Conservation (phyloP, 2,888 invertebrate species). For the Enchytraeus crypticus region DNA sequence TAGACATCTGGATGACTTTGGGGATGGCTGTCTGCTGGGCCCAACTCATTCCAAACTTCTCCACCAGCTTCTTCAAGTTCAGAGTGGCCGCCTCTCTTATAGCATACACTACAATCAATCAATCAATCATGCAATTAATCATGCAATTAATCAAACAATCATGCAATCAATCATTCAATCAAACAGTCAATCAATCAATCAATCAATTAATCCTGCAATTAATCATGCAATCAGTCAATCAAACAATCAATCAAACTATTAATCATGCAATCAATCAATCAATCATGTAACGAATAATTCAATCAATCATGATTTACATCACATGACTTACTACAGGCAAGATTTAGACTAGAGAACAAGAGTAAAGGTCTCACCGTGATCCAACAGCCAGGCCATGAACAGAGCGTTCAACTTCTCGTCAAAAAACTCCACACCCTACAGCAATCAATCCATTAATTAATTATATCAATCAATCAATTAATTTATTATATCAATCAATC, state of each 20-base stretch:
- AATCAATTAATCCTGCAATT: too few species aligned
- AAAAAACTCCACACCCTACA: not conserved
- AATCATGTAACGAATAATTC: not conserved
- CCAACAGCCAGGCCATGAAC: constrained; percentile 4
- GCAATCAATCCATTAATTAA: too few species aligned
- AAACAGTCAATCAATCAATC: too few species aligned
- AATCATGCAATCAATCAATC: too few species aligned
- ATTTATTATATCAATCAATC: too few species aligned
- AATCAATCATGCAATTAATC: too few species aligned
- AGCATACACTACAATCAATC: constrained; percentile 8
- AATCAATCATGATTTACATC: too few species aligned
- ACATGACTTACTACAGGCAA: not conserved
- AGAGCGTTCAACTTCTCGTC: constrained; percentile 4
- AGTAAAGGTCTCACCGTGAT: not conserved
- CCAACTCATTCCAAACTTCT: constrained; percentile 7
- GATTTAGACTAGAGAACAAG: not conserved
- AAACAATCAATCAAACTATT: too few species aligned
- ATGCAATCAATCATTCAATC: too few species aligned
- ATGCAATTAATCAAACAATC: too few species aligned
- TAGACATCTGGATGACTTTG: not conserved
- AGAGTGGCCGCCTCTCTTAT: constrained; percentile 6
- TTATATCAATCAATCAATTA: too few species aligned
- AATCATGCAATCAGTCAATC: too few species aligned
- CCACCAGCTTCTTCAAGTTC: constrained; percentile 1
- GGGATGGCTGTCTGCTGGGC: constrained; percentile 7